Conservation (phyloP, 2,113 vertebrate genomes). For the Boulengeromyrus knoepffleri region DNA sequence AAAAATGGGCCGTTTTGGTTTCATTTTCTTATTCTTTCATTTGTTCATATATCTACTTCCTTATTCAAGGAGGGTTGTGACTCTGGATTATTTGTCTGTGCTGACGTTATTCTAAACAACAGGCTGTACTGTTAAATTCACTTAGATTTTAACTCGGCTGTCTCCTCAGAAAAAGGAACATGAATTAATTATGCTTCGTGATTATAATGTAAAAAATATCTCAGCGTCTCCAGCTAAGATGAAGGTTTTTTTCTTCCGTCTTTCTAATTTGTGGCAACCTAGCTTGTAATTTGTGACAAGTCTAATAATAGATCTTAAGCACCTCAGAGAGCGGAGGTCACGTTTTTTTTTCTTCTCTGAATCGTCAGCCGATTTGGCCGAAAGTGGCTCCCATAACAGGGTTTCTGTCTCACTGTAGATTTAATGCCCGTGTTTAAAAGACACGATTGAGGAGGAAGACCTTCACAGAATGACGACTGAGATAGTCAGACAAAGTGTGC, state of each 20-base stretch:
- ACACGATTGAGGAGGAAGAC: not conserved
- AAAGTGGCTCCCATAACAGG: not conserved
- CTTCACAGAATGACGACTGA: not conserved
- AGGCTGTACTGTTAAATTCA: not conserved
- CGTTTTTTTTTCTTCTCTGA: not conserved
- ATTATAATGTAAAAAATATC: not conserved
- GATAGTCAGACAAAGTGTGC: not conserved
- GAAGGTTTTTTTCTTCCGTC: not conserved
- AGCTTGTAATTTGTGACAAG: not conserved
- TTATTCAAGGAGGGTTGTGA: not conserved
- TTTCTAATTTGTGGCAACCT: constrained; percentile 15
- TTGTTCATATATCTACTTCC: not conserved
- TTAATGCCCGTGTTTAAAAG: not conserved
- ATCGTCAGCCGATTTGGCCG: not conserved
- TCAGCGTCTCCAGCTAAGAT: not conserved
- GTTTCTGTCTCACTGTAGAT: not conserved
- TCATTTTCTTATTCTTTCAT: not conserved
- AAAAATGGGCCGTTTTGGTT: not conserved
- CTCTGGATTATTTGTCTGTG: not conserved
- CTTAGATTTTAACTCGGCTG: not conserved
- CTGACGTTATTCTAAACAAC: constrained; percentile 8
- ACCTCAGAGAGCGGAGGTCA: not conserved
- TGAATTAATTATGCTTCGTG: not conserved
- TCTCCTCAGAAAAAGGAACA: not conserved
- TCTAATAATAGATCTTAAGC: not conserved